Evolutionary conservation across 35 echinoderm and acorn worm genomes (phyloP).

Genomic region (Ptychodera flava): DNA sequence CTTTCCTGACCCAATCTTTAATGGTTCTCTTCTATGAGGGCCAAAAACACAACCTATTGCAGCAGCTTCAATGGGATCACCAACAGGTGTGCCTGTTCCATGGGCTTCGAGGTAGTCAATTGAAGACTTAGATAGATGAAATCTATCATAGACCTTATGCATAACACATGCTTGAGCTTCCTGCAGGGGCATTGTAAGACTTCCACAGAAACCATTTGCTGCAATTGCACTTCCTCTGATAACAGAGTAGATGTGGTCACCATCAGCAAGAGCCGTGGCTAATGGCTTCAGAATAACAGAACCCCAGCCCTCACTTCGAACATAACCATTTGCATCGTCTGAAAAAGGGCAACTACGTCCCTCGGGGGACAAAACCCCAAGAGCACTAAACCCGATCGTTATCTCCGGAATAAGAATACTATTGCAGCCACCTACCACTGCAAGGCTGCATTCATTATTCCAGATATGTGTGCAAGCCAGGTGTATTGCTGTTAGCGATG

Average conservation of each 20-base stretch:
- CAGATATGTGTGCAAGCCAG: slow-evolving; percentile 63
- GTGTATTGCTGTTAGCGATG: slow-evolving; percentile 84
- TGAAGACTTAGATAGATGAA: slow-evolving; percentile 48
- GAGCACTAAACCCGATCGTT: slow-evolving; percentile 69
- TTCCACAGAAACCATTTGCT: slow-evolving; percentile 60
- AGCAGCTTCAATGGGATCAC: slow-evolving; percentile 92
- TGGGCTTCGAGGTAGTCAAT: slow-evolving; percentile 85
- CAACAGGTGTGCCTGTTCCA: slow-evolving; percentile 91
- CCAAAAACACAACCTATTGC: slow-evolving; percentile 67
- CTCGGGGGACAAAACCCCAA: slow-evolving; percentile 81
- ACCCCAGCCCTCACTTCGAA: slow-evolving; percentile 87
- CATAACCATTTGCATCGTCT: too few species aligned
- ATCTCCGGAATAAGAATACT: slow-evolving; percentile 59
- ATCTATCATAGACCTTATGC: slow-evolving; percentile 62
- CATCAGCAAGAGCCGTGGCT: slow-evolving; percentile 46
- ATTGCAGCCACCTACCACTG: slow-evolving; percentile 63
- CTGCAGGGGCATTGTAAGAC: slow-evolving; percentile 76
- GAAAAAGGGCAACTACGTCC: too few species aligned
- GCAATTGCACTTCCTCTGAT: slow-evolving; percentile 72
- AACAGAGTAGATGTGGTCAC: slow-evolving; percentile 81
- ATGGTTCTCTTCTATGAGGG: slow-evolving; percentile 10
- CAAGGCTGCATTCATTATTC: slow-evolving; percentile 70
- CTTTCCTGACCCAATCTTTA: too few species aligned
- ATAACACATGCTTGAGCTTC: slow-evolving; percentile 55
- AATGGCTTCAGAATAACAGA: slow-evolving; percentile 80